phyloP scores from a whole-genome alignment of 2,113 vertebrate species.

The Lophotis ruficrista region DNA sequence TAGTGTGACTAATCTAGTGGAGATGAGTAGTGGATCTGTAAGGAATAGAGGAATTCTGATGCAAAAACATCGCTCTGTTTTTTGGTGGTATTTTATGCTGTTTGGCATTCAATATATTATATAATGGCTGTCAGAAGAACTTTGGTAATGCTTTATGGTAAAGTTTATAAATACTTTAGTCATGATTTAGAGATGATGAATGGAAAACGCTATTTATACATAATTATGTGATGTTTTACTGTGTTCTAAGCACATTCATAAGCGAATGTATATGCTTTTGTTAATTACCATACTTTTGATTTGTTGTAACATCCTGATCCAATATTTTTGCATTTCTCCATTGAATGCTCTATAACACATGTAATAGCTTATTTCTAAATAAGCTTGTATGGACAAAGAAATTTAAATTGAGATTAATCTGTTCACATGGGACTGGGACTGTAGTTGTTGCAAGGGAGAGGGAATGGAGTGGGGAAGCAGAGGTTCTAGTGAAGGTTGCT shows the following conservation, averaged over 20 bases:
- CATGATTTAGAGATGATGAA: constrained; percentile 70
- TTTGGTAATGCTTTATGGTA: constrained; percentile 26
- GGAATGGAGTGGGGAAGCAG: not conserved
- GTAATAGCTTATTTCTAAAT: not conserved
- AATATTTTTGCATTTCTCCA: not conserved
- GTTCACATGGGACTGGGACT: not conserved
- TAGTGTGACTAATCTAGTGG: constrained; percentile 33
- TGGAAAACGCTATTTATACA: constrained; percentile 51
- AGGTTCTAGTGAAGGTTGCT: not conserved
- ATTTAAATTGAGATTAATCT: not conserved
- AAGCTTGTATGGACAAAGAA: not conserved
- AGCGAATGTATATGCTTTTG: constrained; percentile 30
- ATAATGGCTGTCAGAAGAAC: constrained; percentile 61
- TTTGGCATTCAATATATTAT: constrained; percentile 54
- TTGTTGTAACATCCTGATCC: not conserved
- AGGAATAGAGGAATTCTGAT: constrained; percentile 66
- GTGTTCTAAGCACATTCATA: constrained; percentile 42
- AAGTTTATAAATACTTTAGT: constrained; percentile 63
- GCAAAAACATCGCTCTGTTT: constrained; percentile 22
- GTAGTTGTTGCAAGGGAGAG: not conserved
- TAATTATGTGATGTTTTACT: constrained; percentile 48
- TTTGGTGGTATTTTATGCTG: constrained; percentile 36
- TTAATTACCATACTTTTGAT: not conserved
- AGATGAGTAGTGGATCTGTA: constrained; percentile 63
- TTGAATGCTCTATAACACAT: not conserved